Conservation (phyloP, 2,888 invertebrate species). For the Cynaeus angustus region DNA sequence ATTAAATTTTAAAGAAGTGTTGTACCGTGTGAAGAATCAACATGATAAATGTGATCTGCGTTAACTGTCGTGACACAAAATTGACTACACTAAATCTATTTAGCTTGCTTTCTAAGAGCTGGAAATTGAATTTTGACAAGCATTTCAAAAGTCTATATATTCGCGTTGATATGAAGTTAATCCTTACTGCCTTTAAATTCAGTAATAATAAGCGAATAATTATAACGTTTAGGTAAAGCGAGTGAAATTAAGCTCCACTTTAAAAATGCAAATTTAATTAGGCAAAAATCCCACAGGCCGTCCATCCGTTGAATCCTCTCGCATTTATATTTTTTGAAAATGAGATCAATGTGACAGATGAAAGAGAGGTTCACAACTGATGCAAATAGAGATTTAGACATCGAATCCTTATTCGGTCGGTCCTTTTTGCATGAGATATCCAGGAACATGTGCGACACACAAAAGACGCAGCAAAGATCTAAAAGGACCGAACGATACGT, state of each 20-base stretch:
- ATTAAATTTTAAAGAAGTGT: too few relatives aligned
- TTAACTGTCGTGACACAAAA: too few relatives aligned
- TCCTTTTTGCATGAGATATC: conserved; percentile 19
- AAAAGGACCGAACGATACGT: conserved; percentile 43
- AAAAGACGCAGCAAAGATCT: conserved; percentile 36
- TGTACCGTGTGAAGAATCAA: too few relatives aligned
- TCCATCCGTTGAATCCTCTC: conserved; percentile 1
- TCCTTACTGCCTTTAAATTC: background rate
- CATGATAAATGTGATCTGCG: too few relatives aligned
- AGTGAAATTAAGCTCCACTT: conserved; percentile 7
- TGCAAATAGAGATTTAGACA: conserved; percentile 37
- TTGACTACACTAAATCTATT: too few relatives aligned
- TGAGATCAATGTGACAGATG: conserved; percentile 41
- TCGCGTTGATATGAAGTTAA: background rate
- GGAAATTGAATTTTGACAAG: too few relatives aligned
- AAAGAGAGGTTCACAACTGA: conserved; percentile 29
- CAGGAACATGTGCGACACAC: conserved; percentile 25
- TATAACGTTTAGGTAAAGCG: conserved; percentile 4
- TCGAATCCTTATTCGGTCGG: conserved; percentile 13
- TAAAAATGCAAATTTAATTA: conserved; percentile 33
- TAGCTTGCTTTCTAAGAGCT: too few relatives aligned
- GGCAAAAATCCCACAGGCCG: conserved; percentile 17
- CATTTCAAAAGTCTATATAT: too few relatives aligned
- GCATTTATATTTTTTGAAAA: background rate
- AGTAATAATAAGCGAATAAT: conserved; percentile 2